These are phyloP conservation scores for Cosmia pyralina DNA, from an alignment of 2,888 invertebrate genomes.

Conservation along the genomic window DNA sequence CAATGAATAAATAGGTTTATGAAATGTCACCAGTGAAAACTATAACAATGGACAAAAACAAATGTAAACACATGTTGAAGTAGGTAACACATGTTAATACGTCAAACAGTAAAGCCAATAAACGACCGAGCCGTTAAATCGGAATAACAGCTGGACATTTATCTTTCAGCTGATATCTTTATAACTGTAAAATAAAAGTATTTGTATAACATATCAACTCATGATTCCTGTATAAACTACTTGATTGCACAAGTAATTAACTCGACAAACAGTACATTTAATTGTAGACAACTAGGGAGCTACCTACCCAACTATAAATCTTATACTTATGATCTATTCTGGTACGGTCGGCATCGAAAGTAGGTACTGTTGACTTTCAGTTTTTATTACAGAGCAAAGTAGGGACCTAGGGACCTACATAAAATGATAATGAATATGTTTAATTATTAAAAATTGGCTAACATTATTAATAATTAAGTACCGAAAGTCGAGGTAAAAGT, in stretches of 20 bases:
- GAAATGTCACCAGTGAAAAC: not conserved
- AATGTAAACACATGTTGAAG: constrained; percentile 5
- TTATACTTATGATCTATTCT: too few species aligned
- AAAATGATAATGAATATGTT: too few species aligned
- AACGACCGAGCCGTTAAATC: not conserved
- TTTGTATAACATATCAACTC: constrained; percentile 14
- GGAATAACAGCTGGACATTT: constrained; percentile 21
- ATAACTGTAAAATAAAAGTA: constrained; percentile 14
- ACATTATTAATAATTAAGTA: too few species aligned
- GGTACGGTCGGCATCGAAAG: too few species aligned
- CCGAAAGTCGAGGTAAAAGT: too few species aligned
- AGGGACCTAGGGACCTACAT: too few species aligned
- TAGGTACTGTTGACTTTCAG: too few species aligned
- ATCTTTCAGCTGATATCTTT: constrained; percentile 17
- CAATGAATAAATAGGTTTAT: too few species aligned
- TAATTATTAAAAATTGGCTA: too few species aligned
- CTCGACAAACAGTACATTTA: constrained; percentile 9
- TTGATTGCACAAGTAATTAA: constrained; percentile 15
- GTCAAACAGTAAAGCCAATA: constrained; percentile 5
- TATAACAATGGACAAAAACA: not conserved
- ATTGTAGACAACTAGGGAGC: not conserved
- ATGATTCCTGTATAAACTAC: constrained; percentile 19
- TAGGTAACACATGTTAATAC: not conserved
- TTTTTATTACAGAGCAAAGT: too few species aligned
- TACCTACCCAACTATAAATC: too few species aligned